Conservation (phyloP, 2,797 vertebrate species). For the Gymnopithys bicolor region DNA sequence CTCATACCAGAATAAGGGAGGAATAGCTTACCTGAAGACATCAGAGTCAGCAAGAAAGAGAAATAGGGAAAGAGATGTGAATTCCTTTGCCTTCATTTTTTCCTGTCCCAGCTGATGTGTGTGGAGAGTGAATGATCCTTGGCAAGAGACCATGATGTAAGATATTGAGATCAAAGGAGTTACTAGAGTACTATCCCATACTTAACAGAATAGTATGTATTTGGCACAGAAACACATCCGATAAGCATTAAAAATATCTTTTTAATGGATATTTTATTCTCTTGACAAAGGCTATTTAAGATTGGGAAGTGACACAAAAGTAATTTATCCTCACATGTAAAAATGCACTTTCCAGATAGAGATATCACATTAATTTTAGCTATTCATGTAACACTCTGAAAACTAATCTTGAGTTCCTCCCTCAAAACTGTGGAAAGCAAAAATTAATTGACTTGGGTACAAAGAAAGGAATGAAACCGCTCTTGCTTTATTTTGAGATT, state of each 20-base stretch:
- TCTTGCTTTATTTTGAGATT: conserved; percentile 5
- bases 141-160: conserved; percentile 62
- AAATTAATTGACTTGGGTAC: conserved; percentile 33
- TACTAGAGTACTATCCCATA: conserved; percentile 24
- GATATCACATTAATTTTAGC: conserved; percentile 54
- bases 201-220: conserved; percentile 47
- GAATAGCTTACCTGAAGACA: background rate
- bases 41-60: background rate
- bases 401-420: conserved; percentile 55
- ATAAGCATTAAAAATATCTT: conserved; percentile 71
- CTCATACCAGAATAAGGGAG: background rate
- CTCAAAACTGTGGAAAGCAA: conserved; percentile 25
- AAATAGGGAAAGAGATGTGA: conserved; percentile 21
- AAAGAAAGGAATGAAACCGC: conserved; percentile 29
- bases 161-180: conserved; percentile 68
- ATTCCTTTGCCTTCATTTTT: conserved; percentile 47
- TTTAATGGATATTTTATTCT: conserved; percentile 68
- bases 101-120: conserved; percentile 14
- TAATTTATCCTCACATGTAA: conserved; percentile 53
- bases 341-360: conserved; percentile 43
- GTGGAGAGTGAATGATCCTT: conserved; percentile 49
- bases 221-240: conserved; percentile 56
- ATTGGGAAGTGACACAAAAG: conserved; percentile 61
- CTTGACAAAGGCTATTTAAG: conserved; percentile 53
- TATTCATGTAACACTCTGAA: conserved; percentile 49